Evolutionary conservation across 2,113 vertebrate species (phyloP).

Genomic region (Lycocorax pyrrhopterus): DNA sequence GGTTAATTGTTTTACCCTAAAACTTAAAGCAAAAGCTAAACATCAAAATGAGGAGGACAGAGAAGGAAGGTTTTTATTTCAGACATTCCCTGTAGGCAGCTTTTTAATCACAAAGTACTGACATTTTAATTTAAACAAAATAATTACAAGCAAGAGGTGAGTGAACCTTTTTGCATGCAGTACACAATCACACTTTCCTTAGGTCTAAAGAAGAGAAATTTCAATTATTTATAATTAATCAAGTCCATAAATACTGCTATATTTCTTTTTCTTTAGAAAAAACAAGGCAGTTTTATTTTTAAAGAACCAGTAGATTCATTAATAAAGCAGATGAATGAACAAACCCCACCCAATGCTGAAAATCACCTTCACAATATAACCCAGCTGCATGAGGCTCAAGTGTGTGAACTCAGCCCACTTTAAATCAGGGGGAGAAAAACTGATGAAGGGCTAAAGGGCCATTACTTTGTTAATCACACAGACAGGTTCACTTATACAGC

Average conservation of each 20-base stretch:
- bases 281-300: not conserved
- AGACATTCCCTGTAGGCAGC: not conserved
- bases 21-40: not conserved
- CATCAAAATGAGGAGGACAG: not conserved
- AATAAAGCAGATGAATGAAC: not conserved
- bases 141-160: not conserved
- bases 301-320: not conserved
- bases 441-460: not conserved
- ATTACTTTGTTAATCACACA: not conserved
- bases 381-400: not conserved
- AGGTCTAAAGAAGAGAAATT: not conserved
- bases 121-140: slow-evolving; percentile 46
- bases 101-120: slow-evolving; percentile 24
- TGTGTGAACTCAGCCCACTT: not conserved
- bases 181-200: not conserved
- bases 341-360: not conserved
- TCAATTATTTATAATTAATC: not conserved
- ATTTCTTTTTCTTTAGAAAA: not conserved
- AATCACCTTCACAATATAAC: not conserved
- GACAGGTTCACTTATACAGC: not conserved
- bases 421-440: not conserved
- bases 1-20: slow-evolving; percentile 30
- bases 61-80: not conserved
- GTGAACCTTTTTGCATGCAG: not conserved
- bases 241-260: not conserved